Conservation (phyloP, 2,888 invertebrate genomes). For the Lasioglossum zephyrum region DNA sequence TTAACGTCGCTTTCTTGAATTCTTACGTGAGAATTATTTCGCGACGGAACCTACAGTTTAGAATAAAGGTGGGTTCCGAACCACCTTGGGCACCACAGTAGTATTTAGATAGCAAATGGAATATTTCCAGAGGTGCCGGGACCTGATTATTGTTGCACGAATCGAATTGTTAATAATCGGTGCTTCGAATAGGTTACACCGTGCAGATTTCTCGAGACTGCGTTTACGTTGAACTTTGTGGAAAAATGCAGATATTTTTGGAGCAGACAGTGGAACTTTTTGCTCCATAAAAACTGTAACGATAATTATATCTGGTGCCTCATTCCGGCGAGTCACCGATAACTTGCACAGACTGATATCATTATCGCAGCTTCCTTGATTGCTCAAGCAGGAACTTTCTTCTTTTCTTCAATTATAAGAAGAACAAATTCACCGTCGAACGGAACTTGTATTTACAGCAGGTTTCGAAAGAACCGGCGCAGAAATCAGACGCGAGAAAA, state of each 20-base stretch:
- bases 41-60: no score
- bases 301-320: conserved; percentile 29
- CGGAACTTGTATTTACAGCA: not conserved
- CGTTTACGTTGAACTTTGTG: not conserved
- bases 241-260: not conserved
- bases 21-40: no score
- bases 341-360: conserved; percentile 48
- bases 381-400: not conserved
- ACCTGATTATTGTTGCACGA: not conserved
- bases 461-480: not conserved
- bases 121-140: no score
- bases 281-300: not conserved
- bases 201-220: not conserved
- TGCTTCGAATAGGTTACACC: not conserved
- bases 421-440: not conserved
- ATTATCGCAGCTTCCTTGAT: conserved; percentile 59
- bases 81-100: no score
- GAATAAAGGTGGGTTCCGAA: no score
- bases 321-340: conserved; percentile 38
- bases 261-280: not conserved
- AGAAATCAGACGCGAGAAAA: not conserved
- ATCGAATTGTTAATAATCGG: not conserved
- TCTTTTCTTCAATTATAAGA: not conserved
- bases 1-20: no score
- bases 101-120: no score